phyloP scores from a whole-genome alignment of 1,140 invertebrate species.

The Campodea augens region DNA sequence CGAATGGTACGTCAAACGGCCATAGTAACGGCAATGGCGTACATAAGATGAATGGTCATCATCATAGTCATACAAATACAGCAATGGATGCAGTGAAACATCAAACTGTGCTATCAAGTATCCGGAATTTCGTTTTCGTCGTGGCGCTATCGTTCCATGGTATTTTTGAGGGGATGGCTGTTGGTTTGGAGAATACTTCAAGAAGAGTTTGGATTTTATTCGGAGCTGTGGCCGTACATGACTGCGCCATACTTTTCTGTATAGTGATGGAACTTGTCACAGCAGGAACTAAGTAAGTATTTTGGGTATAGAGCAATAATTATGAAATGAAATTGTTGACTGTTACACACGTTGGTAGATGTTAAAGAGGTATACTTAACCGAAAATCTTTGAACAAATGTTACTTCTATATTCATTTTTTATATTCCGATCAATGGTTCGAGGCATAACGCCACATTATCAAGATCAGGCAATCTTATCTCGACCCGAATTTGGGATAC shows the following conservation, averaged over 20 bases:
- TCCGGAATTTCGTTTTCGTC: slow-evolving; percentile 30
- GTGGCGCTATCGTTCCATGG: slow-evolving; percentile 41
- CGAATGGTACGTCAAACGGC: not conserved
- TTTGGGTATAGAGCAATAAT: too few species aligned
- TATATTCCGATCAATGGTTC: too few species aligned
- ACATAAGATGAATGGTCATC: slow-evolving; percentile 11
- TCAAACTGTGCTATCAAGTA: slow-evolving; percentile 11
- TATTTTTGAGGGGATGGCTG: slow-evolving; percentile 42
- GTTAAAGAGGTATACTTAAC: too few species aligned
- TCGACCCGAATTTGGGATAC: too few species aligned
- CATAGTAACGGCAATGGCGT: not conserved
- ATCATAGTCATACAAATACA: slow-evolving; percentile 14
- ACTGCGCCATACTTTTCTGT: slow-evolving; percentile 31
- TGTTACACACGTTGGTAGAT: too few species aligned
- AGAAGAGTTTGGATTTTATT: slow-evolving; percentile 30
- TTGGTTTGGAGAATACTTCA: slow-evolving; percentile 31
- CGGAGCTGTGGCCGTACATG: slow-evolving; percentile 31
- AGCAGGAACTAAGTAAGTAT: slow-evolving; percentile 15
- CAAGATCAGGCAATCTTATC: too few species aligned
- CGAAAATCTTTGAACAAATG: too few species aligned
- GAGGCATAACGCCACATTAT: too few species aligned
- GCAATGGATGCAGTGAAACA: slow-evolving; percentile 8
- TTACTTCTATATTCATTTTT: too few species aligned
- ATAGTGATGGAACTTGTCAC: slow-evolving; percentile 24
- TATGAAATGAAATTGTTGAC: too few species aligned